These are phyloP conservation scores for Polymixis lichenea DNA, from an alignment of 2,888 invertebrate genomes.

Conservation along the genomic window DNA sequence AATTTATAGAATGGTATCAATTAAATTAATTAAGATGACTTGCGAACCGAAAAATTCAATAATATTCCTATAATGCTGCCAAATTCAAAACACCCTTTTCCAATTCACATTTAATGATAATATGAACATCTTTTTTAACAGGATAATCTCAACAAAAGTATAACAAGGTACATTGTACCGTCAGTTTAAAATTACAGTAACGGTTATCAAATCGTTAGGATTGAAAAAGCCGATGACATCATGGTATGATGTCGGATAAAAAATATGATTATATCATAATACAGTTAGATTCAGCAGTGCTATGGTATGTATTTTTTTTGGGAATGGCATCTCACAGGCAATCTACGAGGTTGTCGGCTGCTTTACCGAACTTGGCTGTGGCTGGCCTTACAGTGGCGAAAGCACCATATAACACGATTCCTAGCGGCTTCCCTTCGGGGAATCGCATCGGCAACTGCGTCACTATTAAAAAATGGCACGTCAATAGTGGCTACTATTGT, in stretches of 20 bases:
- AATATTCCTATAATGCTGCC: slow-evolving; percentile 31
- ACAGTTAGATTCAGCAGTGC: slow-evolving; percentile 40
- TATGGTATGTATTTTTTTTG: no score
- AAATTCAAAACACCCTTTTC: slow-evolving; percentile 29
- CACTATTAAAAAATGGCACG: no score
- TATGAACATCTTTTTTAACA: slow-evolving; percentile 17
- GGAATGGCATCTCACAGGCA: no score
- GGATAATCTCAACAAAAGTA: slow-evolving; percentile 14
- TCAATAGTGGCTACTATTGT: no score
- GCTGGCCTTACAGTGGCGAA: no score
- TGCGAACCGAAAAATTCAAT: slow-evolving; percentile 26
- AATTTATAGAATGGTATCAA: slow-evolving; percentile 32
- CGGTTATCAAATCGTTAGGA: slow-evolving; percentile 56
- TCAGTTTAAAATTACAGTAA: slow-evolving; percentile 60
- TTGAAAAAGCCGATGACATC: slow-evolving; percentile 57
- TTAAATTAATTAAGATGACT: slow-evolving; percentile 61
- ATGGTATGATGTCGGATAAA: slow-evolving; percentile 50
- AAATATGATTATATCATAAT: slow-evolving; percentile 44
- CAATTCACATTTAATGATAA: background rate
- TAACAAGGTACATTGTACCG: slow-evolving; percentile 56
- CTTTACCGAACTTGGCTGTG: no score
- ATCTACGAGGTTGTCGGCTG: no score
- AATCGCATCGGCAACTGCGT: no score
- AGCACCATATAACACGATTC: no score
- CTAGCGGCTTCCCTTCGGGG: no score